Evolutionary conservation across 1,140 invertebrate genomes (phyloP).

Genomic region (Philopotamus ludificatus): DNA sequence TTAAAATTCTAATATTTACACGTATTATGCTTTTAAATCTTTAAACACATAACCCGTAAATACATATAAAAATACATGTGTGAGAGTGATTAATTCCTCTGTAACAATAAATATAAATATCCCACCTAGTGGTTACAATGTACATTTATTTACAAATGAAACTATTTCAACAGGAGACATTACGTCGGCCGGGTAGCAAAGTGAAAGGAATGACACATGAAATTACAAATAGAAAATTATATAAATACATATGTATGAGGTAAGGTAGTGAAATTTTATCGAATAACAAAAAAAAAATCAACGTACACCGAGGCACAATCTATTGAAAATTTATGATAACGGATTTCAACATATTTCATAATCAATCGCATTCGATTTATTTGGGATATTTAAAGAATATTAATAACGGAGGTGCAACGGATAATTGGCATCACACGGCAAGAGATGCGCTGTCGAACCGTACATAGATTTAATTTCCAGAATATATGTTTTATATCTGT

Average conservation of each 20-base stretch:
- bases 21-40: conserved; percentile 23
- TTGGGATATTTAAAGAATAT: no score
- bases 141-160: conserved; percentile 25
- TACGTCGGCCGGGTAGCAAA: no score
- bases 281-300: background rate
- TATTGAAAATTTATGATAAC: background rate
- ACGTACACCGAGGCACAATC: background rate
- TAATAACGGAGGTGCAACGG: no score
- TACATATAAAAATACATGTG: conserved; percentile 30
- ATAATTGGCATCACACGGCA: no score
- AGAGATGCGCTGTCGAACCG: no score
- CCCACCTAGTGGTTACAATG: conserved; percentile 29
- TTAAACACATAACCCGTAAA: conserved; percentile 32
- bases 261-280: background rate
- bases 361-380: no score
- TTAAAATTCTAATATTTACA: conserved; percentile 26
- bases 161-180: no score
- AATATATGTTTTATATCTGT: no score
- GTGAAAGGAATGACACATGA: conserved; percentile 12
- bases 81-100: conserved; percentile 27
- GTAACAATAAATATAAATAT: conserved; percentile 33
- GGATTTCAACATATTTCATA: no score
- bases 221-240: conserved; percentile 3
- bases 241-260: background rate
- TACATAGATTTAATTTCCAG: no score